phyloP scores from a whole-genome alignment of 2,888 invertebrate genomes.

The Ischnura elegans region DNA sequence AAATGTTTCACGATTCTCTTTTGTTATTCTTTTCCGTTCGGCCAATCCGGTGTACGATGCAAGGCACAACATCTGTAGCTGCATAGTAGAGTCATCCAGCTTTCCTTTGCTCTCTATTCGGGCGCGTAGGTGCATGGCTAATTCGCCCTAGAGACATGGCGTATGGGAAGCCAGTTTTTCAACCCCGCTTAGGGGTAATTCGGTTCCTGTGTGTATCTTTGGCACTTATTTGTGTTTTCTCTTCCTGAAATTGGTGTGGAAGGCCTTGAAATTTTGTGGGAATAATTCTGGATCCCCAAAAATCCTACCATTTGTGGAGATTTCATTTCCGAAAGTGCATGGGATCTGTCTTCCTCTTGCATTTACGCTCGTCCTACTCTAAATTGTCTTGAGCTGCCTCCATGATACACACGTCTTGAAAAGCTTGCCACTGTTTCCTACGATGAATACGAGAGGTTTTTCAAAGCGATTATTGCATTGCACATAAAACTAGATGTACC shows the following conservation, averaged over 20 bases:
- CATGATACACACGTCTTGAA: too few relatives aligned
- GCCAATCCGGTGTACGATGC: constrained; percentile 41
- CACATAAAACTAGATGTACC: too few relatives aligned
- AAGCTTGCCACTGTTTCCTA: too few relatives aligned
- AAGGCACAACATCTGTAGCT: background rate
- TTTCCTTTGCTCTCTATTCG: background rate
- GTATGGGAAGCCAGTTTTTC: background rate
- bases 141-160: constrained; percentile 12
- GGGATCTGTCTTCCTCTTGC: background rate
- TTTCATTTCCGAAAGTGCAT: background rate
- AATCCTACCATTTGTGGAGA: too few relatives aligned
- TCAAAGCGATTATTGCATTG: too few relatives aligned
- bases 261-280: background rate
- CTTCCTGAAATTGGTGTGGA: background rate
- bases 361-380: background rate
- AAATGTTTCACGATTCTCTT: background rate
- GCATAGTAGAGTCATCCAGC: background rate
- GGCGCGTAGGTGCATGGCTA: background rate
- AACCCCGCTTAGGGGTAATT: background rate
- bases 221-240: background rate
- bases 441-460: too few relatives aligned
- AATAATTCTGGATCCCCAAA: background rate
- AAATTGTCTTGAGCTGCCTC: background rate
- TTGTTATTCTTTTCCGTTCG: constrained; percentile 59
- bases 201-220: background rate